These are phyloP conservation scores for Fistularia commersonii DNA, from an alignment of 2,797 vertebrate species.

Conservation along the genomic window DNA sequence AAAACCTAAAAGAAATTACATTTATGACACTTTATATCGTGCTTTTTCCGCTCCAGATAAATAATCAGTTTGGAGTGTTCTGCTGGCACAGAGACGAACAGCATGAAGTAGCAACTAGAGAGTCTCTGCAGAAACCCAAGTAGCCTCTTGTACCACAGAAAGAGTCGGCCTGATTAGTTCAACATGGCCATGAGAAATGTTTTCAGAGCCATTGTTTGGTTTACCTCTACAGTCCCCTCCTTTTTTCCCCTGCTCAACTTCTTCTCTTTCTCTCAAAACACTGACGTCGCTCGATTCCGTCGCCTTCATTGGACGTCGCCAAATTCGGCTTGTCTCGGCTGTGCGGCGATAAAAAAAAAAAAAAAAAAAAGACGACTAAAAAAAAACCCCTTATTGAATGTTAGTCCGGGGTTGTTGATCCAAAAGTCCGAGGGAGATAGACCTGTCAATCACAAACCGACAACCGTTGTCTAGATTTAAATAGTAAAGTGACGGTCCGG, in stretches of 20 bases:
- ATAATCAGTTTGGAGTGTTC: slow-evolving; percentile 5
- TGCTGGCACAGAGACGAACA: neutral
- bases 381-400: too few relatives aligned
- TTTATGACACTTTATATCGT: neutral
- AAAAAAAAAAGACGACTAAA: too few relatives aligned
- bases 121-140: slow-evolving; percentile 18
- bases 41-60: slow-evolving; percentile 7
- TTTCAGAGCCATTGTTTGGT: slow-evolving; percentile 40
- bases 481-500: too few relatives aligned
- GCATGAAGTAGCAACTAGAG: slow-evolving; percentile 9
- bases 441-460: too few relatives aligned
- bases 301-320: too few relatives aligned
- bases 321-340: too few relatives aligned
- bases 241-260: slow-evolving; percentile 11
- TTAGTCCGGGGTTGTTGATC: too few relatives aligned
- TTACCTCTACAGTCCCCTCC: slow-evolving; percentile 35
- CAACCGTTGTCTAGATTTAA: too few relatives aligned
- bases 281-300: neutral
- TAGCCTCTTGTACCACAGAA: slow-evolving; percentile 15
- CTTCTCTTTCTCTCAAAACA: slow-evolving; percentile 11
- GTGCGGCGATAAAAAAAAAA: neutral
- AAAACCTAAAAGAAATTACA: too few relatives aligned
- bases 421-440: too few relatives aligned
- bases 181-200: slow-evolving; percentile 35
- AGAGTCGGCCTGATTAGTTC: slow-evolving; percentile 37